These are phyloP conservation scores for Tylochromis polylepis DNA, from an alignment of 2,113 vertebrate species.

Conservation along the genomic window DNA sequence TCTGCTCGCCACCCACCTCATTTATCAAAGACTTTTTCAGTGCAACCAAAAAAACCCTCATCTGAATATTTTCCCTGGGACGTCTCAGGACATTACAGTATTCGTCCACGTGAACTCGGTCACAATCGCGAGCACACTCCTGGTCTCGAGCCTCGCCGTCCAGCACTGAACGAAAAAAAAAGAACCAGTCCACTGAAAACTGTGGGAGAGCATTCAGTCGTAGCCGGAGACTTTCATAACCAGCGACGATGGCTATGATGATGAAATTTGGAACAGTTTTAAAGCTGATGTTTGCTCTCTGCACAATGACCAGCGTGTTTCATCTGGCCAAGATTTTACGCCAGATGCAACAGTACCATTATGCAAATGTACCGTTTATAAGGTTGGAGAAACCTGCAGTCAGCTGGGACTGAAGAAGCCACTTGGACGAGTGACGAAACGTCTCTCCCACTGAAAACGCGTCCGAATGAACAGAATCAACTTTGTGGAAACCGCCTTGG, in stretches of 20 bases:
- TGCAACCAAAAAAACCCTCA: neutral
- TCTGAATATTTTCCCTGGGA: neutral
- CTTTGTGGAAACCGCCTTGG: accelerated
- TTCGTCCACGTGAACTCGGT: neutral
- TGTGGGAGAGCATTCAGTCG: neutral
- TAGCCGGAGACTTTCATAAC: neutral
- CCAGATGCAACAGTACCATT: neutral
- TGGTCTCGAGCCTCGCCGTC: neutral
- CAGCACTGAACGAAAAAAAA: neutral
- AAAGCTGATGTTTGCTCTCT: neutral
- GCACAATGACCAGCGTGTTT: neutral
- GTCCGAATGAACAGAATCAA: neutral
- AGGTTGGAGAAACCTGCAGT: neutral
- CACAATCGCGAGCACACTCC: neutral
- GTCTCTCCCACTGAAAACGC: neutral
- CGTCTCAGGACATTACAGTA: neutral
- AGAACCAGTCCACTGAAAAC: neutral
- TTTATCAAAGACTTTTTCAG: neutral
- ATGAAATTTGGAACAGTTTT: neutral
- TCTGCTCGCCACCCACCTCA: neutral
- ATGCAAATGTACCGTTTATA: neutral
- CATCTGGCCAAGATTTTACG: neutral
- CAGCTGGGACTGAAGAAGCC: neutral
- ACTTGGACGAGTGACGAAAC: neutral
- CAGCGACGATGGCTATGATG: too few relatives aligned